Percentiles rank a stretch among this genome's conserved stretches.
Evolutionary conservation across 1,140 invertebrate genomes (phyloP).

Genomic region (Diachasmimorpha longicaudata): DNA sequence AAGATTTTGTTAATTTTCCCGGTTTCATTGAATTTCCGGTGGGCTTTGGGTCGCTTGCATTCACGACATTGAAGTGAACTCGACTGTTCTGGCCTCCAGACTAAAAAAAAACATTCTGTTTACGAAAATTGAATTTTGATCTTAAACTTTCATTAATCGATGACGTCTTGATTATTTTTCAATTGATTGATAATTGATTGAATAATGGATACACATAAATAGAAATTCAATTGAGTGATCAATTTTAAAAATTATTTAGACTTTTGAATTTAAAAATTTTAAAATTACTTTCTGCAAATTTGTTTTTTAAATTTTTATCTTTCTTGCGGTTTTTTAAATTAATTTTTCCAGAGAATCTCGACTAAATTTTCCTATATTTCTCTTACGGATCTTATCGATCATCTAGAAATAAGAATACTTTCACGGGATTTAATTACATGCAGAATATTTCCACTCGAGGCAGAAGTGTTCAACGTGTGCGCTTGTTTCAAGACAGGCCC

Average conservation of each 20-base stretch:
- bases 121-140: too few relatives aligned
- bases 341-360: too few relatives aligned
- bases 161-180: too few relatives aligned
- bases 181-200: background rate
- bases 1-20: conserved; percentile 57
- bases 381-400: background rate
- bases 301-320: too few relatives aligned
- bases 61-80: conserved; percentile 62
- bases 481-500: conserved; percentile 46
- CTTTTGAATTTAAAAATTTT: too few relatives aligned
- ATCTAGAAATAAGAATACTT: background rate
- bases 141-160: too few relatives aligned
- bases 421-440: conserved; percentile 62
- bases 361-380: too few relatives aligned
- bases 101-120: conserved; percentile 33
- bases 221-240: too few relatives aligned
- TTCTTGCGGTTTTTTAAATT: too few relatives aligned
- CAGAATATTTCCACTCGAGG: conserved; percentile 72
- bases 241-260: too few relatives aligned
- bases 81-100: conserved; percentile 51
- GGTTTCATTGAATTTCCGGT: conserved; percentile 39
- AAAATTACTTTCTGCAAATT: too few relatives aligned
- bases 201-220: too few relatives aligned
- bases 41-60: conserved; percentile 40
- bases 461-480: conserved; percentile 66